Conservation (phyloP, 2,113 vertebrate genomes). For the Xenopus tropicalis region DNA sequence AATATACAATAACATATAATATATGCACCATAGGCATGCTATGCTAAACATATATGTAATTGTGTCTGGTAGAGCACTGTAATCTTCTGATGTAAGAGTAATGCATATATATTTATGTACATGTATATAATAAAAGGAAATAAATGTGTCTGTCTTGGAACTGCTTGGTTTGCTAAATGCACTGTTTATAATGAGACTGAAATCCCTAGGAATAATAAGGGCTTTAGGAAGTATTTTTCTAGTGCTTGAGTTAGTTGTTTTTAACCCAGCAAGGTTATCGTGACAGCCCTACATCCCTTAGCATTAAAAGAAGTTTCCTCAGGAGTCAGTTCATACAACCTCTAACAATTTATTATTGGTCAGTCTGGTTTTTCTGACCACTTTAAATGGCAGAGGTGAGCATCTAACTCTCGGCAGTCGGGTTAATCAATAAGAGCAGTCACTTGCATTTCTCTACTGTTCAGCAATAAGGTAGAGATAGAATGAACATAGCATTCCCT, state of each 20-base stretch:
- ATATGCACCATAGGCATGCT: no score
- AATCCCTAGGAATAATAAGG: not conserved
- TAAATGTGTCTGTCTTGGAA: no score
- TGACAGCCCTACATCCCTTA: conserved; percentile 65
- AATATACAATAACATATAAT: no score
- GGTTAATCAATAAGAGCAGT: conserved; percentile 73
- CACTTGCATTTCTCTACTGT: conserved; percentile 68
- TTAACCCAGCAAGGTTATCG: conserved; percentile 59
- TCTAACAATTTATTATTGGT: conserved; percentile 72
- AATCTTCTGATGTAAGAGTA: no score
- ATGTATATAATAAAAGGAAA: no score
- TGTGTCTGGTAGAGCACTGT: no score
- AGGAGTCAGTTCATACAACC: conserved; percentile 65
- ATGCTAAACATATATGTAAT: no score
- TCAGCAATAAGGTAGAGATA: conserved; percentile 60
- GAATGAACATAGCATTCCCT: conserved; percentile 45
- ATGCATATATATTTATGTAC: no score
- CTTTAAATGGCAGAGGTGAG: conserved; percentile 72
- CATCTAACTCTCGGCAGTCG: conserved; percentile 65
- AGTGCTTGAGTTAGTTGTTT: conserved; percentile 34
- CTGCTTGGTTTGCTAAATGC: no score
- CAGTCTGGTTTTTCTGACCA: conserved; percentile 74
- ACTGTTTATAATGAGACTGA: no score
- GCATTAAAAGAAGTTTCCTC: conserved; percentile 61
- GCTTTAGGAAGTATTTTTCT: not conserved